A percentile compares a stretch with the other conserved stretches of the same genome.
phyloP scores from a whole-genome alignment of 1,140 invertebrate species.

The Drosophila nebulosa region DNA sequence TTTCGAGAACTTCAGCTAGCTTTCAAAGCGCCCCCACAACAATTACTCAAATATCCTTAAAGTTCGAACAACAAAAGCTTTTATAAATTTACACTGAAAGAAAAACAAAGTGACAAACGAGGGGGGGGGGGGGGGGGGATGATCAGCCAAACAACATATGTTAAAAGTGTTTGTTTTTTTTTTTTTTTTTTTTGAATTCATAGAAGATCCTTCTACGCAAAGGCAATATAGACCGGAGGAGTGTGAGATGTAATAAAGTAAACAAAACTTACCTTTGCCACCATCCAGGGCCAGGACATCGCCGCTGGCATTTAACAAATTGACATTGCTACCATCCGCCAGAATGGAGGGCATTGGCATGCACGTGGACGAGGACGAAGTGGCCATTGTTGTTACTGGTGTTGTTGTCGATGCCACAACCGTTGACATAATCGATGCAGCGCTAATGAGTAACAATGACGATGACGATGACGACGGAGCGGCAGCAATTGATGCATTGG shows the following conservation, averaged over 20 bases:
- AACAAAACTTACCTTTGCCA: constrained; percentile 79
- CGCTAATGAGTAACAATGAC: constrained; percentile 31
- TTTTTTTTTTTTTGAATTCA: too few relatives aligned
- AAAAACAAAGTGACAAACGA: too few relatives aligned
- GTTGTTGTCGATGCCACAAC: constrained; percentile 18
- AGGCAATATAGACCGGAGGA: too few relatives aligned
- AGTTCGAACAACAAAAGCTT: neutral
- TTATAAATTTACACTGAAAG: neutral
- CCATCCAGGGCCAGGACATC: constrained; percentile 57
- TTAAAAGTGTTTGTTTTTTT: too few relatives aligned
- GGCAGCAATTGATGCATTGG: neutral
- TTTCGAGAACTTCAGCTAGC: neutral
- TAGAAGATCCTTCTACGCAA: too few relatives aligned
- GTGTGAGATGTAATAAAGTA: too few relatives aligned
- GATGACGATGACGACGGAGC: constrained; percentile 10
- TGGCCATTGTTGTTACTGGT: constrained; percentile 34
- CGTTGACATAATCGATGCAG: constrained; percentile 36
- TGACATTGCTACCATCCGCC: constrained; percentile 24
- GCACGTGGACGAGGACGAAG: constrained; percentile 15
- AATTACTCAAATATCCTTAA: neutral
- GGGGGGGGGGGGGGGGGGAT: too few relatives aligned
- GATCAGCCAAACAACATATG: too few relatives aligned
- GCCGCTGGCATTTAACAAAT: constrained; percentile 30
- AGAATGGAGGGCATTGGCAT: constrained; percentile 4
- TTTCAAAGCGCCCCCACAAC: neutral